These are phyloP conservation scores for Spatula versicolor DNA, from an alignment of 2,797 vertebrate species.

Conservation along the genomic window DNA sequence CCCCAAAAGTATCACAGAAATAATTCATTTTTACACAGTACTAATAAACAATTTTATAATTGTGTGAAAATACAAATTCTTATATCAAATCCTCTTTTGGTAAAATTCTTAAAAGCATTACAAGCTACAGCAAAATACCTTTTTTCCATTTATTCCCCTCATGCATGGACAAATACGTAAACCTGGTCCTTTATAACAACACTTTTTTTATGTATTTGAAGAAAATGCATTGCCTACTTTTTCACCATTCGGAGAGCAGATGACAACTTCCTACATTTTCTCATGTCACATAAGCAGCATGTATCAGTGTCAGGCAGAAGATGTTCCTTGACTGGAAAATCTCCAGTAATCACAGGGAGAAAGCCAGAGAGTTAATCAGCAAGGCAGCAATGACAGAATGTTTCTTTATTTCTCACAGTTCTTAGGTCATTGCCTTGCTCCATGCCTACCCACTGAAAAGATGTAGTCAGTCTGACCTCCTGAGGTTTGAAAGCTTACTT, in stretches of 20 bases:
- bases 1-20: not conserved
- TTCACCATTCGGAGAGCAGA: not conserved
- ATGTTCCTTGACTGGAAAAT: slow-evolving; percentile 55
- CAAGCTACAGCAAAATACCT: not conserved
- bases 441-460: slow-evolving; percentile 40
- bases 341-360: slow-evolving; percentile 58
- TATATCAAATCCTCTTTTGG: not conserved
- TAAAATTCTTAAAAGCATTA: not conserved
- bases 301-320: slow-evolving; percentile 35
- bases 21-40: not conserved
- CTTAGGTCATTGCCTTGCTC: slow-evolving; percentile 50
- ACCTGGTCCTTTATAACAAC: not conserved
- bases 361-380: slow-evolving; percentile 51
- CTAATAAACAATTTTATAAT: not conserved
- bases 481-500: slow-evolving; percentile 41
- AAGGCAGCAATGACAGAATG: slow-evolving; percentile 45
- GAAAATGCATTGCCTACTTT: not conserved
- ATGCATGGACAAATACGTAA: not conserved
- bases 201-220: not conserved
- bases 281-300: slow-evolving; percentile 38
- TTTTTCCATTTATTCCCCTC: not conserved
- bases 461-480: slow-evolving; percentile 43
- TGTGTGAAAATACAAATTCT: not conserved
- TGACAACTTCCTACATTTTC: slow-evolving; percentile 40
- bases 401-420: slow-evolving; percentile 46